Evolutionary conservation across 2,888 invertebrate genomes (phyloP), one percentile per base, ranked within the genome.

Genomic region (Aradus depressus): DNA sequence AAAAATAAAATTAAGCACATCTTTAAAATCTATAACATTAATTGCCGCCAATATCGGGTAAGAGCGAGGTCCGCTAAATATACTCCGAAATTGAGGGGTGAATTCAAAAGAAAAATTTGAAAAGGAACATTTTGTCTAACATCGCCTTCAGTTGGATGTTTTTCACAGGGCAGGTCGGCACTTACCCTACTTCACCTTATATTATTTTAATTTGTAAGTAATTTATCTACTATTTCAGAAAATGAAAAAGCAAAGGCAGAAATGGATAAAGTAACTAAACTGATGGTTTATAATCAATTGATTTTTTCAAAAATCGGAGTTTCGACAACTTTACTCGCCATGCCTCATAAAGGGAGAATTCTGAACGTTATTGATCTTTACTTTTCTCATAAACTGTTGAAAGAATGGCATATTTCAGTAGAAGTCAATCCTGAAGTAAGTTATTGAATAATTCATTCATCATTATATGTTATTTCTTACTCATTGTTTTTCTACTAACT

Each of bases 351-450:
- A 39, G 47, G 48, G 5, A 43, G 41, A 25, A 47, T 54, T 32
- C 26, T 54, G 16, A 54, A 54, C 32, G 51, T 51, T 31, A 34
- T 54, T 44, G 54, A 54, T 44, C 34, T 54, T 25, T n/a, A 44
- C 31, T 54, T 51, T 25, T 47, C 51, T 23, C 44, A 50, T 4
- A 44, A 34, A 21, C 25, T 53, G n/a, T 25, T 42, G 21, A 43
- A 35, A 14, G 16, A 35, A 12, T 50, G 42, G 26, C 34, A 6
- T 16, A 12, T 43, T 21, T 25, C 45, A 39, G 51, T 39, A 32
- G 34, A 32, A 12, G 37, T 51, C 10, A 54, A 50, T 26, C 47
- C 51, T 26, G 47, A 44, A 39, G 54, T 54, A 39, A 53, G 52
- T 26, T 35, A n/a, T n/a, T n/a, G n/a, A n/a, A n/a, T n/a, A n/a